phyloP scores from a whole-genome alignment of 2,888 invertebrate species.

The Tenthredo scrophulariae region DNA sequence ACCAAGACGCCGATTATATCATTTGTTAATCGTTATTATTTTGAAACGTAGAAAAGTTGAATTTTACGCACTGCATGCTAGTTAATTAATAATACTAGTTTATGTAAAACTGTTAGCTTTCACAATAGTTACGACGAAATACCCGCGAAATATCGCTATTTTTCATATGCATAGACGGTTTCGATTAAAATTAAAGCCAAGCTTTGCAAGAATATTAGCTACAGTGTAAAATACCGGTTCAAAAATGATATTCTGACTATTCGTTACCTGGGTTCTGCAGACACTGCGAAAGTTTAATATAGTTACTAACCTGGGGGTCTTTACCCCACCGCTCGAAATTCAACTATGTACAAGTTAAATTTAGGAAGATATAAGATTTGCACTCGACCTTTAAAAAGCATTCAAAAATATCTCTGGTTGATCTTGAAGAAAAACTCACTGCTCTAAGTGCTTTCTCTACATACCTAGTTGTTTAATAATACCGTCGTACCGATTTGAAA shows the following conservation, averaged over 20 bases:
- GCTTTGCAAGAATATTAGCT: not conserved
- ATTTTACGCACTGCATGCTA: not conserved
- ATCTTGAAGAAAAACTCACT: constrained; percentile 15
- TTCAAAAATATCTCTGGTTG: constrained; percentile 5
- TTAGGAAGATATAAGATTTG: constrained; percentile 28
- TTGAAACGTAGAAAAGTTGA: not conserved
- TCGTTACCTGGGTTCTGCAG: constrained; percentile 35
- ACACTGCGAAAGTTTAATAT: constrained; percentile 30
- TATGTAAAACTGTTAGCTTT: not conserved
- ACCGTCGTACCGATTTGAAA: not conserved
- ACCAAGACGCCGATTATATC: not conserved
- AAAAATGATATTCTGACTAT: not conserved
- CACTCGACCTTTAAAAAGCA: constrained; percentile 16
- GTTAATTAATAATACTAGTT: not conserved
- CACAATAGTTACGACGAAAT: not conserved
- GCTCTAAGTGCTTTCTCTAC: not conserved
- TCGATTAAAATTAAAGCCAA: not conserved
- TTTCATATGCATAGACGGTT: not conserved
- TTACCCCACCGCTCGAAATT: constrained; percentile 37
- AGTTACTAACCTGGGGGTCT: constrained; percentile 12
- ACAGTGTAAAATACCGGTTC: not conserved
- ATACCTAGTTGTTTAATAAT: not conserved
- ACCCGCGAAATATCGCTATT: not conserved
- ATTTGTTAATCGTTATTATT: not conserved
- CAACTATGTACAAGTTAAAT: constrained; percentile 43